Evolutionary conservation across 1,140 invertebrate genomes (phyloP).

Genomic region (Zaprionus inermis): DNA sequence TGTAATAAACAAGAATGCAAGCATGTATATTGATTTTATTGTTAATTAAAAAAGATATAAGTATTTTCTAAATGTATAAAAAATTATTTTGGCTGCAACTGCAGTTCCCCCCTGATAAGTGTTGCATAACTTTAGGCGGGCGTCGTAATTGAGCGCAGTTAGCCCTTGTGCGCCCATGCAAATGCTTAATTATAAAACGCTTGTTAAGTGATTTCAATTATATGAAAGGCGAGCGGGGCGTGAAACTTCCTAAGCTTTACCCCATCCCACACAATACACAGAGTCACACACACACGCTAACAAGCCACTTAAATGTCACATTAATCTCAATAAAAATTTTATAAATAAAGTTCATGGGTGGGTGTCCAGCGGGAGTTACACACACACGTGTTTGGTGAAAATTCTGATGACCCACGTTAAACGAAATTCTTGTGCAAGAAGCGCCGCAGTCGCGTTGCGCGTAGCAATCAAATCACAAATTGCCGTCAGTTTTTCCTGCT

Average conservation of each 20-base stretch:
- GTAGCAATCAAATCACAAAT: conserved; percentile 57
- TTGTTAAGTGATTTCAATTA: conserved; percentile 68
- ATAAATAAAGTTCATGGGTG: conserved; percentile 56
- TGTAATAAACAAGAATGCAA: conserved; percentile 12
- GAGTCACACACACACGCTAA: background rate
- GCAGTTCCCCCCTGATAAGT: background rate
- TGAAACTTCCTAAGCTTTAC: background rate
- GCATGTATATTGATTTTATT: background rate
- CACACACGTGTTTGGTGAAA: conserved; percentile 6
- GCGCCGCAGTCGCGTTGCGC: conserved; percentile 20
- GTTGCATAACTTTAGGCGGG: conserved; percentile 63
- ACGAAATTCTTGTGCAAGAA: conserved; percentile 15
- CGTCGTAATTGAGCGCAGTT: conserved; percentile 11
- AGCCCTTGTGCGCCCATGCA: conserved; percentile 13
- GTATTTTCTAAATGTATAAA: background rate
- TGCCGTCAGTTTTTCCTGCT: conserved; percentile 16
- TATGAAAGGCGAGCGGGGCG: conserved; percentile 46
- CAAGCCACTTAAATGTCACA: conserved; percentile 62
- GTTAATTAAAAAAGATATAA: background rate
- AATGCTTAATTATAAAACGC: conserved; percentile 16
- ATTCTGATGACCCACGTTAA: background rate
- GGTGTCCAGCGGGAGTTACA: background rate
- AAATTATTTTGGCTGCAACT: background rate
- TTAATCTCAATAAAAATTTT: conserved; percentile 75
- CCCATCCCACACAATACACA: background rate